These are phyloP conservation scores for Lymantria monacha DNA, from an alignment of 2,888 invertebrate genomes.

Conservation along the genomic window DNA sequence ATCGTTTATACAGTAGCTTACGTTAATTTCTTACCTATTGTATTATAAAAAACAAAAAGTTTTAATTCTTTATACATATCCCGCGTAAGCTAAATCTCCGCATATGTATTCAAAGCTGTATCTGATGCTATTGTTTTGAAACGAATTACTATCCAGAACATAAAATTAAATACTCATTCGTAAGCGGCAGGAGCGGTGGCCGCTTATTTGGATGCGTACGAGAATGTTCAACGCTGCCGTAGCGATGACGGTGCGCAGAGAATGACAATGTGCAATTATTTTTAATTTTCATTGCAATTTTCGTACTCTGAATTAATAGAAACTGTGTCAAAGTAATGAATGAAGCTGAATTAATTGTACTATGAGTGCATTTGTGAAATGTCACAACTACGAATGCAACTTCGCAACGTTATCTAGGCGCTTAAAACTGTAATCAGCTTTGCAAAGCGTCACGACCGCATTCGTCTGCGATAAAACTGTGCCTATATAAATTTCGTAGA, in stretches of 20 bases:
- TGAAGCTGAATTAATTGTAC: too few species aligned
- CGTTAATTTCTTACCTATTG: constrained; percentile 14
- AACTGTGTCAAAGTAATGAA: constrained; percentile 58
- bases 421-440: constrained; percentile 40
- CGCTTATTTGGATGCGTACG: constrained; percentile 70
- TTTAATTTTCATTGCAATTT: constrained; percentile 65
- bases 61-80: constrained; percentile 18
- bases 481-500: constrained; percentile 40
- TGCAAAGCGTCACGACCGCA: constrained; percentile 40
- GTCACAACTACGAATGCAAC: neutral
- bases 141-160: constrained; percentile 56
- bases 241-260: constrained; percentile 47
- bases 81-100: constrained; percentile 19
- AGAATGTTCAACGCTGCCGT: constrained; percentile 51
- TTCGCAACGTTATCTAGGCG: constrained; percentile 33
- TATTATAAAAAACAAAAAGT: constrained; percentile 13
- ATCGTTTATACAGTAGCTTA: constrained; percentile 12
- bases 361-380: too few species aligned
- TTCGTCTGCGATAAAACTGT: constrained; percentile 40
- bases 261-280: constrained; percentile 71
- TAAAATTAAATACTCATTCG: constrained; percentile 67
- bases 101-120: constrained; percentile 34
- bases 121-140: constrained; percentile 52
- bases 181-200: constrained; percentile 57
- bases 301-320: constrained; percentile 56